Evolutionary conservation across 64 coral and sea anemone genomes (phyloP).

Genomic region (Orbicella faveolata): DNA sequence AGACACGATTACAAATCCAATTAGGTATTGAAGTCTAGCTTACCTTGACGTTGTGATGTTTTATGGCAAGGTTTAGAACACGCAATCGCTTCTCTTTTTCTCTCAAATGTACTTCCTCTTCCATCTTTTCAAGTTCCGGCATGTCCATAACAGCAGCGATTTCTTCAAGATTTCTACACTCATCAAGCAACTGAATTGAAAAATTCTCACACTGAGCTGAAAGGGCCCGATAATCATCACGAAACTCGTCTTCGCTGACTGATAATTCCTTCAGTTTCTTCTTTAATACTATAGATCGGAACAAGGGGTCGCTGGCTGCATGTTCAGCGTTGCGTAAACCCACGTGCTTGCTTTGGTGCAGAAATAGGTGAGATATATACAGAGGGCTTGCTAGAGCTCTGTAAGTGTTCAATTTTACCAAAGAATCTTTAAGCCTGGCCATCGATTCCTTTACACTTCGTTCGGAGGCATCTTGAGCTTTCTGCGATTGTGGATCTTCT

Average conservation of each 20-base stretch:
- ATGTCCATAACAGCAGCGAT: constrained; percentile 70
- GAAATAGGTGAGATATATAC: constrained; percentile 59
- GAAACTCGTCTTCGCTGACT: constrained; percentile 59
- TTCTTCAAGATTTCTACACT: constrained; percentile 76
- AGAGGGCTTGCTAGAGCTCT: constrained; percentile 68
- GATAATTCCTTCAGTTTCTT: constrained; percentile 43
- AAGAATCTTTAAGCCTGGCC: constrained; percentile 36
- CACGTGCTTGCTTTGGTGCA: constrained; percentile 17
- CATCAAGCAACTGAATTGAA: constrained; percentile 54
- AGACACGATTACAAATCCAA: too few relatives aligned
- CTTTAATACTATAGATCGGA: constrained; percentile 31
- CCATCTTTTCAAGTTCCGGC: constrained; percentile 39
- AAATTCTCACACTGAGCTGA: constrained; percentile 71
- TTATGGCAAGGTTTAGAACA: constrained; percentile 82
- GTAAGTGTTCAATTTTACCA: constrained; percentile 71
- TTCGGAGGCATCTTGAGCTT: constrained; percentile 4
- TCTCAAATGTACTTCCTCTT: neutral
- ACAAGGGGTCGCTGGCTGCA: constrained; percentile 26
- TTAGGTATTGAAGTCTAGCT: neutral
- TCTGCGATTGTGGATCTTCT: constrained; percentile 28
- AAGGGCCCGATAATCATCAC: constrained; percentile 46
- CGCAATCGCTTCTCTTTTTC: constrained; percentile 28
- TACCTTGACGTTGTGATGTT: constrained; percentile 81
- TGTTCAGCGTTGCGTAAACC: neutral
- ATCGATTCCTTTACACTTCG: constrained; percentile 30